These are phyloP conservation scores for Leptinotarsa texana DNA, from an alignment of 1,140 invertebrate genomes.

Conservation along the genomic window DNA sequence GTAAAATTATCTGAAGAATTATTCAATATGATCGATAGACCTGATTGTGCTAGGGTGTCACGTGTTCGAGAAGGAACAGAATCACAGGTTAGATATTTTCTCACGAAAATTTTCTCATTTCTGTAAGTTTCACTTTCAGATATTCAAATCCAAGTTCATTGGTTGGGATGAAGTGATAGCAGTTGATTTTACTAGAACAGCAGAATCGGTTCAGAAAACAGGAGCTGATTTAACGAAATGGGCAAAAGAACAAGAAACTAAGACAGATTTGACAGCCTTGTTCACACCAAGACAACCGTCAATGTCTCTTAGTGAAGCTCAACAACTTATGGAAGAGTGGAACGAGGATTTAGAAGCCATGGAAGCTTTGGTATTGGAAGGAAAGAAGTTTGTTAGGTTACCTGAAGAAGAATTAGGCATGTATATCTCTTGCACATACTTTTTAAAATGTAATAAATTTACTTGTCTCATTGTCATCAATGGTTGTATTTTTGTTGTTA, in stretches of 20 bases:
- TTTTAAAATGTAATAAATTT: too few relatives aligned
- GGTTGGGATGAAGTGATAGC: slow-evolving; percentile 99
- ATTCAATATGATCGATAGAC: slow-evolving; percentile 88
- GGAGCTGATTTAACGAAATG: slow-evolving; percentile 95
- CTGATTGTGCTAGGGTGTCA: slow-evolving; percentile 86
- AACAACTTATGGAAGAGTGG: slow-evolving; percentile 91
- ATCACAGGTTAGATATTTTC: slow-evolving; percentile 60
- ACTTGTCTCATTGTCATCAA: too few relatives aligned
- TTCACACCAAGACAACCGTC: slow-evolving; percentile 91
- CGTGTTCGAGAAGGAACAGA: slow-evolving; percentile 86
- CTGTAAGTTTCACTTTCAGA: slow-evolving; percentile 59
- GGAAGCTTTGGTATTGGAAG: slow-evolving; percentile 97
- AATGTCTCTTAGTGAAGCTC: slow-evolving; percentile 70
- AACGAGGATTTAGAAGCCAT: slow-evolving; percentile 96
- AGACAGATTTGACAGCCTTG: slow-evolving; percentile 90
- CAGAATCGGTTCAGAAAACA: slow-evolving; percentile 93
- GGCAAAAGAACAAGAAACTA: slow-evolving; percentile 88
- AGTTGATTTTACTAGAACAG: slow-evolving; percentile 98
- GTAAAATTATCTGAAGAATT: slow-evolving; percentile 95
- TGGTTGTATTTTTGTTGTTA: too few relatives aligned
- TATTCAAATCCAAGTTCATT: slow-evolving; percentile 96
- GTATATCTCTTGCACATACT: not conserved
- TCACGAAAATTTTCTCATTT: not conserved
- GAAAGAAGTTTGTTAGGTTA: slow-evolving; percentile 93
- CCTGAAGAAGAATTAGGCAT: slow-evolving; percentile 93